phyloP scores from a whole-genome alignment of 1,140 invertebrate species.

The Dreissena polymorpha region DNA sequence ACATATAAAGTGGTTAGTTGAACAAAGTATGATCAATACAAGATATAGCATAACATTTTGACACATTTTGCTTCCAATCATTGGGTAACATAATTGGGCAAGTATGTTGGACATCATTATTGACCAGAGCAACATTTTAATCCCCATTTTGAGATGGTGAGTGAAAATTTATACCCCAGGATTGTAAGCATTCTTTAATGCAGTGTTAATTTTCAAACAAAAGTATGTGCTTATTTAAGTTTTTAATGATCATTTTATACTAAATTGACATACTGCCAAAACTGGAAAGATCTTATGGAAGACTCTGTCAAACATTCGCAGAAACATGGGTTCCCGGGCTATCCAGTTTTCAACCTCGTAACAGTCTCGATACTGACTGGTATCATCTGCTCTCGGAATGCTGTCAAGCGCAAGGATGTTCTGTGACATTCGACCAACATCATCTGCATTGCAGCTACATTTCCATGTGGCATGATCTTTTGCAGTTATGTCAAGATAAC shows the following conservation, averaged over 20 bases:
- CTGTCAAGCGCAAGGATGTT: background rate
- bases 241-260: background rate
- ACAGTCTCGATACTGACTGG: slow-evolving; percentile 24
- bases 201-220: no score
- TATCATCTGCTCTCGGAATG: background rate
- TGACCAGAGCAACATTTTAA: no score
- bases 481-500: slow-evolving; percentile 10
- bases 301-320: slow-evolving; percentile 64
- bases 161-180: no score
- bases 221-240: no score
- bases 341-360: slow-evolving; percentile 68
- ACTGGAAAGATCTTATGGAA: slow-evolving; percentile 65
- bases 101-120: no score
- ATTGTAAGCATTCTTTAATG: no score
- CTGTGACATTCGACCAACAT: slow-evolving; percentile 2
- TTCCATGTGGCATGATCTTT: slow-evolving; percentile 38
- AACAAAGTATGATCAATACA: no score
- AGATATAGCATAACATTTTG: no score
- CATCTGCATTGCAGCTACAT: background rate
- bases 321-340: slow-evolving; percentile 60
- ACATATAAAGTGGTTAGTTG: no score
- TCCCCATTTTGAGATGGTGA: no score
- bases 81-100: no score
- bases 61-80: no score
- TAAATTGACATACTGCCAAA: slow-evolving; percentile 40